Percentiles rank a stretch among this genome's conserved stretches.
These are phyloP conservation scores for Zaprionus ghesquierei DNA, from an alignment of 1,140 invertebrate species.

Conservation along the genomic window DNA sequence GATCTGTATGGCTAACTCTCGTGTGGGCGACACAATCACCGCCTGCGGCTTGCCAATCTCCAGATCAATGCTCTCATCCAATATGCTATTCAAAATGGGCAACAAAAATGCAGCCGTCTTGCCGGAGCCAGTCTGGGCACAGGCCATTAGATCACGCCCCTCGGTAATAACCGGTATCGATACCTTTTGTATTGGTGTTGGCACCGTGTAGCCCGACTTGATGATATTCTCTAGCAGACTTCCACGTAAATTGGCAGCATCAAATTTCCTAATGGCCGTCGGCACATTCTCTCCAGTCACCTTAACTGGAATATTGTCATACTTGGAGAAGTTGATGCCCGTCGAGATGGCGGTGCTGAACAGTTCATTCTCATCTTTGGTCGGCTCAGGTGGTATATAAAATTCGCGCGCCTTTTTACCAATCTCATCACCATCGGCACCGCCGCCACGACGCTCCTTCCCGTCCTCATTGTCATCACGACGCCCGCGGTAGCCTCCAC, in stretches of 20 bases:
- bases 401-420: constrained; percentile 85
- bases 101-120: constrained; percentile 97
- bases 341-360: constrained; percentile 88
- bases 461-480: constrained; percentile 49
- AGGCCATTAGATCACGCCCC: constrained; percentile 96
- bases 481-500: constrained; percentile 34
- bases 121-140: constrained; percentile 98
- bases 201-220: constrained; percentile 91
- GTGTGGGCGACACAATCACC: constrained; percentile 93
- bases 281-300: constrained; percentile 83
- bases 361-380: constrained; percentile 87
- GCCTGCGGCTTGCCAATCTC: constrained; percentile 85
- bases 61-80: constrained; percentile 84
- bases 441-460: constrained; percentile 31
- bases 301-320: constrained; percentile 91
- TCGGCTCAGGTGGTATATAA: constrained; percentile 92
- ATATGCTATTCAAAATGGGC: constrained; percentile 91
- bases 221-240: constrained; percentile 90
- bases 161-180: constrained; percentile 92
- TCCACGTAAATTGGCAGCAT: constrained; percentile 86
- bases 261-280: constrained; percentile 87
- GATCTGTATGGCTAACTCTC: constrained; percentile 93
- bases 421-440: constrained; percentile 26
- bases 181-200: constrained; percentile 97
- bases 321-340: constrained; percentile 96